Conservation (phyloP, 2,797 vertebrate genomes). For the Masticophis lateralis region DNA sequence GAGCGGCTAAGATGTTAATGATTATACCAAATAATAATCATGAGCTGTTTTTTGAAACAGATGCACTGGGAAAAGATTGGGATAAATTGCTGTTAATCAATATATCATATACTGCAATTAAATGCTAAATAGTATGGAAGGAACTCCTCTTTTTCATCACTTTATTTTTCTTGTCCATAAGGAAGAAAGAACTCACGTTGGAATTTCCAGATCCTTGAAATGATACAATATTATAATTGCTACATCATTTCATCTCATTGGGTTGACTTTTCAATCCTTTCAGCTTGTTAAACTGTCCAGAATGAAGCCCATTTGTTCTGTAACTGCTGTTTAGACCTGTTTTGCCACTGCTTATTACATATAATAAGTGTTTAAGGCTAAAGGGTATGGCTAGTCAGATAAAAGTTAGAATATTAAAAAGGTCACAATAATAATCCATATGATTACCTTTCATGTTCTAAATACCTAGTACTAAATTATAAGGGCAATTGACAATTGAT, state of each 20-base stretch:
- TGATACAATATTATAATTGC: neutral
- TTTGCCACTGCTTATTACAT: neutral
- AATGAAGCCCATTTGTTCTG: neutral
- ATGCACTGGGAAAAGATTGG: neutral
- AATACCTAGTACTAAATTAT: constrained; percentile 14
- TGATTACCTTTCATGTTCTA: constrained; percentile 10
- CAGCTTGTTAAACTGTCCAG: neutral
- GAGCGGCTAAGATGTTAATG: neutral
- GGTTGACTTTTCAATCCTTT: neutral
- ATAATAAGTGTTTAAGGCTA: constrained; percentile 19
- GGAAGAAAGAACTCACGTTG: neutral
- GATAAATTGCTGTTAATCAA: neutral
- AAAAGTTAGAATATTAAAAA: constrained; percentile 36
- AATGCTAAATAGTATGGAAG: neutral
- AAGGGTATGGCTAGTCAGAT: neutral
- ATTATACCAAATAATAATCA: neutral
- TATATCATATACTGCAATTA: neutral
- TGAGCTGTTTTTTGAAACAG: neutral
- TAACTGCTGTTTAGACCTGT: neutral
- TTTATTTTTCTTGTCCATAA: neutral
- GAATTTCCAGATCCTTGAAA: neutral
- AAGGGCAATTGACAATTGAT: constrained; percentile 8
- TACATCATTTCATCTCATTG: neutral
- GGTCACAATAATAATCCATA: constrained; percentile 23
- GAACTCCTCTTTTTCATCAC: neutral